Percentiles rank a stretch among this genome's conserved stretches.
These are phyloP conservation scores for Oncorhynchus clarkii DNA, from an alignment of 2,113 vertebrate species.

Conservation along the genomic window DNA sequence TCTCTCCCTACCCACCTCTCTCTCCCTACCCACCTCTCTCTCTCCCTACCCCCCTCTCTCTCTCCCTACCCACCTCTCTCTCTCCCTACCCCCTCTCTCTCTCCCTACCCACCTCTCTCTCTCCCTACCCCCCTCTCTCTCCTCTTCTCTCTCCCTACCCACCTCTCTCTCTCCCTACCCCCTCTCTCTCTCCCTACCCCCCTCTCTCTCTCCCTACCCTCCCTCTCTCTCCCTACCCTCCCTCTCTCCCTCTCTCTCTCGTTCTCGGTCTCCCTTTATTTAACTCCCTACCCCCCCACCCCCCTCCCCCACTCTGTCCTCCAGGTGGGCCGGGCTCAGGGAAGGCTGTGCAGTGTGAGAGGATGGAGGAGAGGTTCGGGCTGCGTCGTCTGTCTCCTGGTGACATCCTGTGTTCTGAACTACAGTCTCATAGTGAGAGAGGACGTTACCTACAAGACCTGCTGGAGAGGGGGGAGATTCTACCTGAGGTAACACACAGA, in stretches of 20 bases:
- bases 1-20: too few species aligned
- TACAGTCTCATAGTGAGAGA: constrained; percentile 77
- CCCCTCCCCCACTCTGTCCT: neutral
- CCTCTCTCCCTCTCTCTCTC: neutral
- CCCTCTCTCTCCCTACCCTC: rapidly evolving
- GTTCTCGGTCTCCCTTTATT: neutral
- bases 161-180: rapidly evolving
- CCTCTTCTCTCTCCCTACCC: too few species aligned
- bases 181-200: rapidly evolving
- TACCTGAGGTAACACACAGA: constrained; percentile 76
- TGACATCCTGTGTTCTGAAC: constrained; percentile 79
- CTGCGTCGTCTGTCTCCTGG: constrained; percentile 74
- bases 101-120: rapidly evolving
- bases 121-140: too few species aligned
- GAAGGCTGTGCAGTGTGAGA: constrained; percentile 84
- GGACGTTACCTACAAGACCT: constrained; percentile 80
- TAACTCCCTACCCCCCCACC: neutral
- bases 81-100: too few species aligned
- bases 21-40: too few species aligned
- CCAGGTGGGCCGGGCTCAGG: constrained; percentile 91
- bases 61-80: too few species aligned
- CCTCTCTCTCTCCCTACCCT: rapidly evolving
- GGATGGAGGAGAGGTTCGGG: constrained; percentile 82
- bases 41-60: too few species aligned
- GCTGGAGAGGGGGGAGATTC: constrained; percentile 78